Evolutionary conservation across 1,140 invertebrate genomes (phyloP).

Genomic region (Trachelipus rathkii): DNA sequence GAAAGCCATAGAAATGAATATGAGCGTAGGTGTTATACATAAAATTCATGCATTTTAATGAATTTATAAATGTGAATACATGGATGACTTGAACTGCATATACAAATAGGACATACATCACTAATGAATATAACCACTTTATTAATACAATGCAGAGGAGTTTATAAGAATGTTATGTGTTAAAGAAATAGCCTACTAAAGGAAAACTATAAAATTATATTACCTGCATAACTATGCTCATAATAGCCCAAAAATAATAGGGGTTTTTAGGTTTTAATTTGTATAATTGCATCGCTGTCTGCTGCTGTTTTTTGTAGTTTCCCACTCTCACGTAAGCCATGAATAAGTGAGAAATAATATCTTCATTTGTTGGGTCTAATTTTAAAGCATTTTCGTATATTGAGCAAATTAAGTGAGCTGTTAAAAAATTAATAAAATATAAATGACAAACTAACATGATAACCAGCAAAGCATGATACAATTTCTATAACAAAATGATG

Average conservation of each 20-base stretch:
- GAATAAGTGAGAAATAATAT: slow-evolving; percentile 86
- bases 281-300: slow-evolving; percentile 80
- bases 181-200: too few species aligned
- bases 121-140: not conserved
- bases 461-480: not conserved
- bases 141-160: slow-evolving; percentile 1
- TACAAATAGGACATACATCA: too few species aligned
- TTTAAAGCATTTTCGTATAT: slow-evolving; percentile 84
- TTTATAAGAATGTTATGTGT: too few species aligned
- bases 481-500: not conserved
- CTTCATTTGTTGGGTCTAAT: slow-evolving; percentile 80
- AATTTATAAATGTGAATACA: not conserved
- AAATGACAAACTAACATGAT: not conserved
- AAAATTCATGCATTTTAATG: not conserved
- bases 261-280: slow-evolving; percentile 86
- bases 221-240: slow-evolving; percentile 91
- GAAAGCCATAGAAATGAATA: not conserved
- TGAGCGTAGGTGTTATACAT: not conserved
- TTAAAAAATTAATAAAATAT: slow-evolving; percentile 48
- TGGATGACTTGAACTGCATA: not conserved
- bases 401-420: slow-evolving; percentile 65
- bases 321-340: slow-evolving; percentile 88
- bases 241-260: slow-evolving; percentile 96
- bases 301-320: slow-evolving; percentile 87
- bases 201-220: not conserved